phyloP scores from a whole-genome alignment of 1,140 invertebrate genomes.

The Dreissena rostriformis region DNA sequence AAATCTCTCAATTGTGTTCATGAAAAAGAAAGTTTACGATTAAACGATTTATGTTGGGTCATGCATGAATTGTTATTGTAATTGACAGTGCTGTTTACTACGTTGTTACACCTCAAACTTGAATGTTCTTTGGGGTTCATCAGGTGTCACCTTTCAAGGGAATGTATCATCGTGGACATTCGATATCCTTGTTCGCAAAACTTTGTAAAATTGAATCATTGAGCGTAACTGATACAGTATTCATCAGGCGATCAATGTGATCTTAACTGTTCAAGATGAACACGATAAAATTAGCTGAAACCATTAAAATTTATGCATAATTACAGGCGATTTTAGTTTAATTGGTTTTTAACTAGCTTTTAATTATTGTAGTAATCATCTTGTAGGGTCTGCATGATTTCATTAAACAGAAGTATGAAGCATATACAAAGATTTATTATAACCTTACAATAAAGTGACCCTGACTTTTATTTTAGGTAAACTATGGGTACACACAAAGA shows the following conservation, averaged over 20 bases:
- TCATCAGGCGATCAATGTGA: constrained; percentile 29
- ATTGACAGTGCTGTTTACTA: background rate
- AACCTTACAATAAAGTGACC: too few species aligned
- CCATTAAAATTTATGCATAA: constrained; percentile 47
- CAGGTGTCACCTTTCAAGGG: constrained; percentile 45
- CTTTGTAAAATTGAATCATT: constrained; percentile 54
- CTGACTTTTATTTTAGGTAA: too few species aligned
- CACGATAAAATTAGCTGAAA: constrained; percentile 40
- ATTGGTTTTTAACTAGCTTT: constrained; percentile 45
- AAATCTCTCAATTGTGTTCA: too few species aligned
- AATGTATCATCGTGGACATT: constrained; percentile 46
- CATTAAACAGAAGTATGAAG: too few species aligned
- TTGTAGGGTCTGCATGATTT: background rate
- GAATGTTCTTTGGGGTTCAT: constrained; percentile 2
- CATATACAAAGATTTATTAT: too few species aligned
- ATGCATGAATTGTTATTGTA: too few species aligned
- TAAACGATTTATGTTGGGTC: too few species aligned
- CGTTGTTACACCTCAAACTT: background rate
- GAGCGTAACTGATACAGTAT: constrained; percentile 51
- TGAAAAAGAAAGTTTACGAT: too few species aligned
- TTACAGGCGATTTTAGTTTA: constrained; percentile 24
- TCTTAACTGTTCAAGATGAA: constrained; percentile 43
- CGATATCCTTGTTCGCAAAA: constrained; percentile 41
- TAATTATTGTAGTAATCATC: constrained; percentile 33
- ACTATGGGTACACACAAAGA: too few species aligned